Evolutionary conservation across 1,140 invertebrate genomes (phyloP).

Genomic region (Danaus plexippus): DNA sequence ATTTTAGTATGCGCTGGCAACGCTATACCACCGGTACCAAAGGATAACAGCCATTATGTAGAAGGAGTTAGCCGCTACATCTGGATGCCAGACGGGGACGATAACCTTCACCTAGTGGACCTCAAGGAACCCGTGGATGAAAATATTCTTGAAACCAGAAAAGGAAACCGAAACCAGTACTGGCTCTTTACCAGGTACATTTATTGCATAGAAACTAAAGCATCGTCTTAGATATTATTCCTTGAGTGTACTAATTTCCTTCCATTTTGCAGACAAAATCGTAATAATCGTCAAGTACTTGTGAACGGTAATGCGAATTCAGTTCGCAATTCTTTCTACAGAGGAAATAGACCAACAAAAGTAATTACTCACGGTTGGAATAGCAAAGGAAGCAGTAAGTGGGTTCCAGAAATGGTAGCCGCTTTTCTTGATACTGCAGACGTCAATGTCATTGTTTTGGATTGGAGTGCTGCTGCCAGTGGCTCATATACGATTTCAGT

Average conservation of each 20-base stretch:
- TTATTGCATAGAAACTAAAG: neutral
- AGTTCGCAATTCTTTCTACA: constrained; percentile 32
- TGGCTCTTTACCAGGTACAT: constrained; percentile 34
- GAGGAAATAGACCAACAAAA: constrained; percentile 23
- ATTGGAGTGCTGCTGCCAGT: constrained; percentile 65
- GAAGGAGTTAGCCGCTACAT: constrained; percentile 12
- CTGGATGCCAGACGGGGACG: constrained; percentile 19
- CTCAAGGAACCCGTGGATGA: constrained; percentile 20
- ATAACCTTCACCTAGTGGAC: constrained; percentile 23
- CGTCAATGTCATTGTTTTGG: constrained; percentile 72
- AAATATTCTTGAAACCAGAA: constrained; percentile 18
- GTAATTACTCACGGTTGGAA: constrained; percentile 41
- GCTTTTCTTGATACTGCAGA: constrained; percentile 53
- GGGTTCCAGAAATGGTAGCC: constrained; percentile 27
- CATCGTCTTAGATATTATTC: neutral
- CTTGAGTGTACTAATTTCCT: neutral
- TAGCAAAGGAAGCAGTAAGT: constrained; percentile 23
- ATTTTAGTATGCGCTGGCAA: constrained; percentile 26
- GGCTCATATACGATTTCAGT: constrained; percentile 64
- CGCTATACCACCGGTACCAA: constrained; percentile 23
- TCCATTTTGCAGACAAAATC: constrained; percentile 28
- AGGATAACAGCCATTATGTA: constrained; percentile 37
- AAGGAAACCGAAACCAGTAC: constrained; percentile 25
- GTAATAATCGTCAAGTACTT: constrained; percentile 23
- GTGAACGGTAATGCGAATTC: constrained; percentile 24